phyloP scores from a whole-genome alignment of 1,140 invertebrate genomes.

The Aphidius gifuensis region DNA sequence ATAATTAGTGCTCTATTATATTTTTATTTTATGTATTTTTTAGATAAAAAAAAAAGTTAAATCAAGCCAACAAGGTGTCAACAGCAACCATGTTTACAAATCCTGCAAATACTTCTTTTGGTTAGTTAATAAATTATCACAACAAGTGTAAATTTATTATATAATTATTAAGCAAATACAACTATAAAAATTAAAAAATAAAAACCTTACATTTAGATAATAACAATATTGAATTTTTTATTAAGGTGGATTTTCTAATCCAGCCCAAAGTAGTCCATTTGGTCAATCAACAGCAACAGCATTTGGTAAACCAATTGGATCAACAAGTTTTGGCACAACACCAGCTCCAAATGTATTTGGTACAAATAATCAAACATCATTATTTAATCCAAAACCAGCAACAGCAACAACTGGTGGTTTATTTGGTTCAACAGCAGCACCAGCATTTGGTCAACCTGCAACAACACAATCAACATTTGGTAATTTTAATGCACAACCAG shows the following conservation, averaged over 20 bases:
- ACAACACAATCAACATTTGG: conserved; percentile 52
- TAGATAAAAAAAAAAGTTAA: too few species aligned
- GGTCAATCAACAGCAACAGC: conserved; percentile 43
- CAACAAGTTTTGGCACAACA: conserved; percentile 46
- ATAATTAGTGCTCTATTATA: too few species aligned
- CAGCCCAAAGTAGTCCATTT: conserved; percentile 51
- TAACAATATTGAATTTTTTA: not conserved
- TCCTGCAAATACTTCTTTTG: too few species aligned
- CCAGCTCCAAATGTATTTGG: conserved; percentile 52
- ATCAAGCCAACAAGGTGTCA: too few species aligned
- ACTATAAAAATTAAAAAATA: too few species aligned
- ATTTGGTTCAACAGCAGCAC: conserved; percentile 44
- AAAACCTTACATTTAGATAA: too few species aligned
- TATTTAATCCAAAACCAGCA: conserved; percentile 61
- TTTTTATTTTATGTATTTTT: too few species aligned
- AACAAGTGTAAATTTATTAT: too few species aligned
- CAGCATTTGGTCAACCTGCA: conserved; percentile 54
- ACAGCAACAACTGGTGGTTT: conserved; percentile 54
- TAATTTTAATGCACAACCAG: conserved; percentile 45
- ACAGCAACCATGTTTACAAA: too few species aligned
- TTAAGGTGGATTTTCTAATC: conserved; percentile 43
- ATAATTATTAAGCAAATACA: too few species aligned
- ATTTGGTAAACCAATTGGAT: conserved; percentile 55
- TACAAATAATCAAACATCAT: conserved; percentile 46
- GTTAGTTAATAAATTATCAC: too few species aligned